Conservation (phyloP, 92 coral and sea anemone species). For the Phenganax marumi region DNA sequence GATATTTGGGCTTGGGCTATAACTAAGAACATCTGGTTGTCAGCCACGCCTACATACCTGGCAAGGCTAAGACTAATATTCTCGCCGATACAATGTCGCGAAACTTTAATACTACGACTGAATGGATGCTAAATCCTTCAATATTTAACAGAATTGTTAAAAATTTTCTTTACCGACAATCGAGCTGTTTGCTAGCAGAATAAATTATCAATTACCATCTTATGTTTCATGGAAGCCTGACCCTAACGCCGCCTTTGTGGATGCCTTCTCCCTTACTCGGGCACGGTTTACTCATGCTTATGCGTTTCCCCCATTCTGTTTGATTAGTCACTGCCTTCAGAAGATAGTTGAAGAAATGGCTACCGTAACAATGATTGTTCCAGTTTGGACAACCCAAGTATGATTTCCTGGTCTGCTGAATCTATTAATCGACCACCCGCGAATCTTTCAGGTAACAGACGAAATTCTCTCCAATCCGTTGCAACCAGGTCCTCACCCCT, state of each 20-base stretch:
- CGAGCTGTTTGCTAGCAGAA: constrained; percentile 53
- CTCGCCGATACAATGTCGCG: constrained; percentile 45
- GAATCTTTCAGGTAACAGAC: no score
- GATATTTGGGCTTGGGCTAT: constrained; percentile 50
- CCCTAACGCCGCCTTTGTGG: constrained; percentile 43
- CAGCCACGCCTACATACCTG: constrained; percentile 50
- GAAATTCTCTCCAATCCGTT: constrained; percentile 46
- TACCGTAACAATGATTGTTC: no score
- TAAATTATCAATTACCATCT: no score
- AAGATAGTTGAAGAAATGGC: no score
- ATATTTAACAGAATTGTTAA: no score
- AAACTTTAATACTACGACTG: constrained; percentile 34
- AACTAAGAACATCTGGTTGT: constrained; percentile 40
- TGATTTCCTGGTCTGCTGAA: constrained; percentile 46
- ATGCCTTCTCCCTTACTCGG: constrained; percentile 46
- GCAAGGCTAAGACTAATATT: constrained; percentile 33
- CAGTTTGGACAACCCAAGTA: no score
- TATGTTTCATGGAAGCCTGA: no score
- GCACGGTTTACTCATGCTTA: constrained; percentile 46
- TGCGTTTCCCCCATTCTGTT: no score
- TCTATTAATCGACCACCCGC: no score
- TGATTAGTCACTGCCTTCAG: constrained; percentile 27
- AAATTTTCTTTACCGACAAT: constrained; percentile 25
- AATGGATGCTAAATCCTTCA: no score
- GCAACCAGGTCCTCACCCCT: constrained; percentile 46